Evolutionary conservation across 2,797 vertebrate genomes (phyloP).

Genomic region (Oreortyx pictus): DNA sequence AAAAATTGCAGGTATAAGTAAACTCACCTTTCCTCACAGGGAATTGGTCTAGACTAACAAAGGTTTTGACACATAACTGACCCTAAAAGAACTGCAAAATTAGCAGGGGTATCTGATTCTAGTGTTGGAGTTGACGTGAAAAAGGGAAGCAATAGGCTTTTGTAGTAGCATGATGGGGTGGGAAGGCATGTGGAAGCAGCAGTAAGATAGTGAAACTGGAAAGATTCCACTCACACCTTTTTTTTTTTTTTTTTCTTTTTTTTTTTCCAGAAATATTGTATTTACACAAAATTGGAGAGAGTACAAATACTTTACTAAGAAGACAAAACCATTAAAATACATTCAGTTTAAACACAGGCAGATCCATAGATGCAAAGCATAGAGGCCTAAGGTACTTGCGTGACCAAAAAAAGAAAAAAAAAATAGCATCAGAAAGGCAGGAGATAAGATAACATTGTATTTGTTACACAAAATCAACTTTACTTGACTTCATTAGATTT

Average conservation of each 20-base stretch:
- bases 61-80: constrained; percentile 80
- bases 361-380: constrained; percentile 49
- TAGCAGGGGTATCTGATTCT: constrained; percentile 34
- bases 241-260: constrained; percentile 59
- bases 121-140: constrained; percentile 28
- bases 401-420: neutral
- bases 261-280: constrained; percentile 54
- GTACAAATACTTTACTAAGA: constrained; percentile 76
- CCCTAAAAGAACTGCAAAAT: constrained; percentile 75
- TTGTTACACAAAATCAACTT: neutral
- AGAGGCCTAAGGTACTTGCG: constrained; percentile 54
- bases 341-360: constrained; percentile 81
- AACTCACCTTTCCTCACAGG: constrained; percentile 9
- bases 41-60: constrained; percentile 57
- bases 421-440: constrained; percentile 20
- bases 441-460: constrained; percentile 31
- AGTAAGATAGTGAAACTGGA: constrained; percentile 38
- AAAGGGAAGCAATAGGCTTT: neutral
- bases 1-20: constrained; percentile 13
- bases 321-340: constrained; percentile 79
- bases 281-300: constrained; percentile 74
- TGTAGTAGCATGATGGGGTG: neutral
- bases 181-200: neutral
- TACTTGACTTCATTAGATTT: constrained; percentile 10
- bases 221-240: constrained; percentile 70